These are phyloP conservation scores for Albula goreensis DNA, from an alignment of 2,113 vertebrate genomes.

Conservation along the genomic window DNA sequence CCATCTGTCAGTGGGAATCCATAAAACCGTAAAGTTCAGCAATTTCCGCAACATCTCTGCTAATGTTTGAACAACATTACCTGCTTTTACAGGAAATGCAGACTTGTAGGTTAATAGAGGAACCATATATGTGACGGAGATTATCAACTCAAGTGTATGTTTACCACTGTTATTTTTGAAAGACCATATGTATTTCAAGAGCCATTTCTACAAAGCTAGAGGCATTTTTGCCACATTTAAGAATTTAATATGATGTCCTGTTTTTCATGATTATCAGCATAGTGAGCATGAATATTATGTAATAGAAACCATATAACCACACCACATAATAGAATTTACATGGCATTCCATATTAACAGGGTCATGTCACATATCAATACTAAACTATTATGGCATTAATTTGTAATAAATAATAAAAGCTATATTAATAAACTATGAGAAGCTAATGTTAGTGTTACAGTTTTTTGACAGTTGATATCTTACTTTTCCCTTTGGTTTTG, in stretches of 20 bases:
- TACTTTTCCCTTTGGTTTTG: background rate
- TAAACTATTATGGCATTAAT: too few species aligned
- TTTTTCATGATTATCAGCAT: background rate
- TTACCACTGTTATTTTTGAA: background rate
- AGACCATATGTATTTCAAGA: background rate
- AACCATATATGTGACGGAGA: too few species aligned
- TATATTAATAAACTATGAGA: background rate
- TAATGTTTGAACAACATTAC: background rate
- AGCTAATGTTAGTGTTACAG: too few species aligned
- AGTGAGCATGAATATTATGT: background rate
- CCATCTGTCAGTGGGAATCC: conserved; percentile 40
- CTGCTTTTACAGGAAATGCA: background rate
- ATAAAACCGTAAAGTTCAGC: conserved; percentile 53
- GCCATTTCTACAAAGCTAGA: background rate
- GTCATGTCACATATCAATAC: too few species aligned
- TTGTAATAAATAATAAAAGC: background rate
- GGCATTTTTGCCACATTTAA: background rate
- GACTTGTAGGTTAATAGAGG: background rate
- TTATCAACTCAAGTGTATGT: background rate
- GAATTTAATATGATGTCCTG: background rate
- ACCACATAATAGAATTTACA: too few species aligned
- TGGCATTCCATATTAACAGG: too few species aligned
- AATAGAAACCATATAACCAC: background rate
- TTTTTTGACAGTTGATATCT: background rate
- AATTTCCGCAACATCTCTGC: background rate